These are phyloP conservation scores for Promerops cafer DNA, from an alignment of 2,113 vertebrate genomes.

Conservation along the genomic window DNA sequence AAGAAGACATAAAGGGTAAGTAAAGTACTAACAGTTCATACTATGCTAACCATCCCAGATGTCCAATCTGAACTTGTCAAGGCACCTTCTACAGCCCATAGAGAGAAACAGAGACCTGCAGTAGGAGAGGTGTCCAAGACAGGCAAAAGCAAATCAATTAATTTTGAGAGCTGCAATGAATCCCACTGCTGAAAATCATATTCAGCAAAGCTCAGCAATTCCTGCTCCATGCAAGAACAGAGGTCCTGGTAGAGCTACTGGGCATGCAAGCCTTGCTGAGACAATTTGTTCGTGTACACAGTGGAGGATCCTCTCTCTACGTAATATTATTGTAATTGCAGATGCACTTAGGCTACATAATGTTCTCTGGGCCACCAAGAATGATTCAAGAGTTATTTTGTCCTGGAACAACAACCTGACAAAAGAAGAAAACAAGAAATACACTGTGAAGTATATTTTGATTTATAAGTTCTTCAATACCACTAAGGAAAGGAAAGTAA, in stretches of 20 bases:
- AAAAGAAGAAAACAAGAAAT: slow-evolving; percentile 25
- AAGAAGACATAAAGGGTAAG: slow-evolving; percentile 9
- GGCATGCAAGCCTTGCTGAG: not conserved
- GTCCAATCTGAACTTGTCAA: not conserved
- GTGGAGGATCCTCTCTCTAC: not conserved
- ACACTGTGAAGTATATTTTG: slow-evolving; percentile 47
- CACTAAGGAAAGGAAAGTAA: slow-evolving; percentile 3
- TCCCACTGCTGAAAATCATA: not conserved
- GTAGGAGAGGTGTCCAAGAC: not conserved
- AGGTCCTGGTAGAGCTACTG: not conserved
- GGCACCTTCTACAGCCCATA: not conserved
- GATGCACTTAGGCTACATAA: not conserved
- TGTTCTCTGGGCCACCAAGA: not conserved
- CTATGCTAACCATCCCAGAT: not conserved
- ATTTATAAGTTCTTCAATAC: slow-evolving; percentile 45
- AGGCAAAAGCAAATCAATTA: not conserved
- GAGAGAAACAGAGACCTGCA: not conserved
- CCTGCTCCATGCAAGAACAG: not conserved
- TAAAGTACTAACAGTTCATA: not conserved
- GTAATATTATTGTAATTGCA: not conserved
- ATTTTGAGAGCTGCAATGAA: not conserved
- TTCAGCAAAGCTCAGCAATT: not conserved
- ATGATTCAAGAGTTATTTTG: not conserved
- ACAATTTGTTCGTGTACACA: not conserved
- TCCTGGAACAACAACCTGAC: slow-evolving; percentile 43